phyloP scores from a whole-genome alignment of 2,113 vertebrate genomes.

The Jacana jacana region DNA sequence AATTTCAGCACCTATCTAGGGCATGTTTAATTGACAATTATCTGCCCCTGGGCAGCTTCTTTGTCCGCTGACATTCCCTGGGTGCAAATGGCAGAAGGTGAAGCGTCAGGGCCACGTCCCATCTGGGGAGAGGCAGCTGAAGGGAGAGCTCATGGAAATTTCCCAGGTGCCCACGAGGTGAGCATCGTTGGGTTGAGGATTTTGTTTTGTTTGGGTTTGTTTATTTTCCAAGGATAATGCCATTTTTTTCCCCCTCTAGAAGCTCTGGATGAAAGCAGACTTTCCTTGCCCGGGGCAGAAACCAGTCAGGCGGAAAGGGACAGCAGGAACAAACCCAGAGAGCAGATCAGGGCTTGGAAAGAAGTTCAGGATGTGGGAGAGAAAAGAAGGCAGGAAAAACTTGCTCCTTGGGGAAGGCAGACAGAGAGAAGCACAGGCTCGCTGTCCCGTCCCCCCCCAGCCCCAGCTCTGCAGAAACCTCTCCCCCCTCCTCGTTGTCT shows the following conservation, averaged over 20 bases:
- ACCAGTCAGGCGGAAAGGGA: neutral
- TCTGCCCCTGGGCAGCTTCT: no score
- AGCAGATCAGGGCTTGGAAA: neutral
- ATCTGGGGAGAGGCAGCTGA: neutral
- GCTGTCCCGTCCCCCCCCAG: no score
- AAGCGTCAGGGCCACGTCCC: neutral
- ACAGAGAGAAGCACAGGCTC: neutral
- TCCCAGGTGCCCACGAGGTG: neutral
- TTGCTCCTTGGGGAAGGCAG: neutral
- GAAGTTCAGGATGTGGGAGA: neutral
- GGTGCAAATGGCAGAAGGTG: neutral
- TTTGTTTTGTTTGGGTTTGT: neutral
- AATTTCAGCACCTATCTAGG: neutral
- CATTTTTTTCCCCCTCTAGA: neutral
- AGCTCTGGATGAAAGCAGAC: neutral
- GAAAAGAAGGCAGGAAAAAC: neutral
- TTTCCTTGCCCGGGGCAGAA: neutral
- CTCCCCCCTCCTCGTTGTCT: accelerated
- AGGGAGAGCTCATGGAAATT: accelerated
- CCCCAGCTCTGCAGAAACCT: neutral
- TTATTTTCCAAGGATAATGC: neutral
- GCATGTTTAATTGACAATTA: neutral
- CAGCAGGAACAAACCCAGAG: neutral
- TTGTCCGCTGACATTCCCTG: neutral
- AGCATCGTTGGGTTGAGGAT: neutral